Evolutionary conservation across 2,113 vertebrate species (phyloP).

Genomic region (Passerina amoena): DNA sequence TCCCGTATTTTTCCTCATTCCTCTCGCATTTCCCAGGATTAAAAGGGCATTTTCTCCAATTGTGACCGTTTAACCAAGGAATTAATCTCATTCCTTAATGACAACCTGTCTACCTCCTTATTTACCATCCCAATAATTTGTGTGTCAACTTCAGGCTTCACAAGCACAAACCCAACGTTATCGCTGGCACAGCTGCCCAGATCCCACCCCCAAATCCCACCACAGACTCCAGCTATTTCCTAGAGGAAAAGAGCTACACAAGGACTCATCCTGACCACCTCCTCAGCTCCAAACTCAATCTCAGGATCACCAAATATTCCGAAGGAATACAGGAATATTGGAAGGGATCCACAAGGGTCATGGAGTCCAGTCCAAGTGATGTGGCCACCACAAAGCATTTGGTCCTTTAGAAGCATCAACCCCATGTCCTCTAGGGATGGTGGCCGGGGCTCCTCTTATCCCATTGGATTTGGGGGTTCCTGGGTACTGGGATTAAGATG

Average conservation of each 20-base stretch:
- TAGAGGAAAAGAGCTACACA: not conserved
- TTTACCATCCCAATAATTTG: not conserved
- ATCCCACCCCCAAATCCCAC: not conserved
- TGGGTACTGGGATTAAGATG: accelerated
- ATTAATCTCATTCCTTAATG: not conserved
- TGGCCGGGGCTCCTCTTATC: not conserved
- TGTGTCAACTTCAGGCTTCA: not conserved
- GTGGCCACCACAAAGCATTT: not conserved
- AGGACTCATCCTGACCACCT: not conserved
- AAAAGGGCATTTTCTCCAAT: not conserved
- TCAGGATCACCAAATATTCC: not conserved
- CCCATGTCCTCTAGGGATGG: accelerated
- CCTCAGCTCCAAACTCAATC: not conserved
- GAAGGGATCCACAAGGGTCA: not conserved
- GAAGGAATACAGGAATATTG: not conserved
- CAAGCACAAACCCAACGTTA: not conserved
- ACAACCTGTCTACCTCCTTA: not conserved
- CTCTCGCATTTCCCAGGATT: not conserved
- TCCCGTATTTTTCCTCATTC: accelerated
- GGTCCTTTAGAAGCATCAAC: not conserved
- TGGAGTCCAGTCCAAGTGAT: not conserved
- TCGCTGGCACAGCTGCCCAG: accelerated
- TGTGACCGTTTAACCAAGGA: not conserved
- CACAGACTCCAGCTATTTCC: not conserved
- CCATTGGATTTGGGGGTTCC: not conserved